Base-by-base conservation (phyloP, 2,888 invertebrate genomes). In the Parapristionchus giblindavisi region DNA sequence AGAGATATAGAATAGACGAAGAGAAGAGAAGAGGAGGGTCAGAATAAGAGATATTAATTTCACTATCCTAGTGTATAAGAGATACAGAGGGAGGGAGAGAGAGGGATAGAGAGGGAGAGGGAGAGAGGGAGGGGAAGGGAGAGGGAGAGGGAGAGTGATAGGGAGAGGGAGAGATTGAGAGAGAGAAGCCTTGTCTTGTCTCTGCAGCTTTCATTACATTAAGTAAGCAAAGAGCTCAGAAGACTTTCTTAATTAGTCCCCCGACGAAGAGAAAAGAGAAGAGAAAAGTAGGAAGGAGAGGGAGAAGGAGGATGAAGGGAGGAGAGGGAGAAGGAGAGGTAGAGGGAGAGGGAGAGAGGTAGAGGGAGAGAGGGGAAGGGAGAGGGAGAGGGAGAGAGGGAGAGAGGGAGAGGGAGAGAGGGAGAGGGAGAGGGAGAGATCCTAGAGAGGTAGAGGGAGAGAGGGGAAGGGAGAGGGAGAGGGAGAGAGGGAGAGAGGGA, bases 201-300 rank as follows among this genome's bases (percentile, higher is more conserved):
- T 27, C 29, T 52, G 36, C 68, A 27, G 68, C 68, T 68, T 68
- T 68, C 68, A 68, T 68, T 68, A 68, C 68, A 68, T 68, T 68
- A 68, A 68, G 68, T 68, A 68, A 68, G 68, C 68, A 68, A 68
- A 68, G 68, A 68, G 68, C 68, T 68, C 68, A 52, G 68, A 68
- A 68, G 68, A 68, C 68, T 68, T 68, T 51, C 52, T 68, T 68
- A 68, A 68, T 68, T 68, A 68, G 68, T 68, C 52, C 52, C 68
- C 36, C 21, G n/a, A n/a, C n/a, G 61, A 61, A 38, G 61, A 61
- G 61, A 61, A 61, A 61, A 61, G 61, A 61, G 36, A 61, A 34
- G 61, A 34, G 61, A 61, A 61, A 38, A 61, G 36, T 61, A n/a
- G n/a, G 66, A 29, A 51, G 66, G 66, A 66, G 51, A 36, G 11